Evolutionary conservation across 1,140 invertebrate species (phyloP).

Genomic region (Philopotamus ludificatus): DNA sequence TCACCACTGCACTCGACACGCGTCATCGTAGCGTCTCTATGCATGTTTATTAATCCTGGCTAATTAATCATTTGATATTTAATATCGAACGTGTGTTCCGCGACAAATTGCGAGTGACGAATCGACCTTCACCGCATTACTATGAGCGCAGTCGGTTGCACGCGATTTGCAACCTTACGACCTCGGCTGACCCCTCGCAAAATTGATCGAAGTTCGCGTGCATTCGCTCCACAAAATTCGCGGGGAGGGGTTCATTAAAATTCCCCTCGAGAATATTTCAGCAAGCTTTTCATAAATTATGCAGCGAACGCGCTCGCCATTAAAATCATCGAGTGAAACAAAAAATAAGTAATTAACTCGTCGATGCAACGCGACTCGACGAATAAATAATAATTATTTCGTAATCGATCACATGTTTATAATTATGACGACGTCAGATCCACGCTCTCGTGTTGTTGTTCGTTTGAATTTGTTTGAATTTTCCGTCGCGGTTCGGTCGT

Average conservation of each 20-base stretch:
- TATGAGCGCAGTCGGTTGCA: slow-evolving; percentile 15
- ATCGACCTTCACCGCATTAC: slow-evolving; percentile 37
- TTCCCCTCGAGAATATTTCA: slow-evolving; percentile 26
- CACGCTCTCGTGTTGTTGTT: neutral
- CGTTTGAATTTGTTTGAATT: neutral
- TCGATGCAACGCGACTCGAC: too few relatives aligned
- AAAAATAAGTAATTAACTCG: too few relatives aligned
- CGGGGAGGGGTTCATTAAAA: slow-evolving; percentile 27
- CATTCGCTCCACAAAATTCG: neutral
- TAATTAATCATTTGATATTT: too few relatives aligned
- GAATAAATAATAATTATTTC: too few relatives aligned
- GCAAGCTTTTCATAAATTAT: slow-evolving; percentile 24
- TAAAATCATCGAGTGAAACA: slow-evolving; percentile 7
- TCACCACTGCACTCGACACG: too few relatives aligned
- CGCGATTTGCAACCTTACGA: slow-evolving; percentile 31
- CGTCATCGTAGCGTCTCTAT: too few relatives aligned
- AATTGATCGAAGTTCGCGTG: slow-evolving; percentile 22
- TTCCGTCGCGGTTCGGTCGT: neutral
- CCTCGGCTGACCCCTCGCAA: slow-evolving; percentile 10
- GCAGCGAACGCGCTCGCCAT: slow-evolving; percentile 6
- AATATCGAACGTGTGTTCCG: neutral
- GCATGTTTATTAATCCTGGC: too few relatives aligned
- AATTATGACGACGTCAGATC: neutral
- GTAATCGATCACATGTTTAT: too few relatives aligned
- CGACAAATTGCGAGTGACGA: neutral